Conservation (phyloP, 2,797 vertebrate genomes). For the Poliocrania exsul region DNA sequence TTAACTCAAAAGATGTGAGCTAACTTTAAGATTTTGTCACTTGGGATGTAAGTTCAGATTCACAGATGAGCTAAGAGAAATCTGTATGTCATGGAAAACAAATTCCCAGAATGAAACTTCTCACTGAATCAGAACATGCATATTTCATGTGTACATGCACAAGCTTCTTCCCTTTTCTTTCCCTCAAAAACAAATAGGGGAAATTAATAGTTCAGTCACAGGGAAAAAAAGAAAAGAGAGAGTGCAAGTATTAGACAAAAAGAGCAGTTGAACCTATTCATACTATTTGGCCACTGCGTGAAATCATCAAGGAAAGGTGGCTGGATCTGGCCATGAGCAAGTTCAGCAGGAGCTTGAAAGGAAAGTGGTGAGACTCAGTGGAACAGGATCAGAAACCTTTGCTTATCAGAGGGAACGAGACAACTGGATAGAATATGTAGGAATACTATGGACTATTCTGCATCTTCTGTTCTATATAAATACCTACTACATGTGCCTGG, state of each 20-base stretch:
- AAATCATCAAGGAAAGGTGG: neutral
- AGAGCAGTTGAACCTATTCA: neutral
- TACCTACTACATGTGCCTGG: neutral
- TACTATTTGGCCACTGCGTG: neutral
- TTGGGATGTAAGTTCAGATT: neutral
- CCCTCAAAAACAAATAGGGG: neutral
- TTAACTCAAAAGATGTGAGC: neutral
- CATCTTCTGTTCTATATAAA: neutral
- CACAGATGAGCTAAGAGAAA: neutral
- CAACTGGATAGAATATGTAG: neutral
- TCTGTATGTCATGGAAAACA: neutral
- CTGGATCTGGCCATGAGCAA: neutral
- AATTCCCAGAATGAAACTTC: neutral
- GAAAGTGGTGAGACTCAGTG: neutral
- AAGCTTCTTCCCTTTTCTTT: neutral
- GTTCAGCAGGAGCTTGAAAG: neutral
- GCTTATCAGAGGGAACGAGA: neutral
- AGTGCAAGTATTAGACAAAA: neutral
- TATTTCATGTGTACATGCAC: neutral
- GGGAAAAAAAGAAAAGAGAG: rapidly evolving
- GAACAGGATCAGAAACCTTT: neutral
- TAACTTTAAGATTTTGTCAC: neutral
- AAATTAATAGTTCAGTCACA: neutral
- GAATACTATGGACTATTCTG: neutral
- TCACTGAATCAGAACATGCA: neutral